These are phyloP conservation scores for Drosophila prolongata DNA, from an alignment of 2,888 invertebrate species.

Conservation along the genomic window DNA sequence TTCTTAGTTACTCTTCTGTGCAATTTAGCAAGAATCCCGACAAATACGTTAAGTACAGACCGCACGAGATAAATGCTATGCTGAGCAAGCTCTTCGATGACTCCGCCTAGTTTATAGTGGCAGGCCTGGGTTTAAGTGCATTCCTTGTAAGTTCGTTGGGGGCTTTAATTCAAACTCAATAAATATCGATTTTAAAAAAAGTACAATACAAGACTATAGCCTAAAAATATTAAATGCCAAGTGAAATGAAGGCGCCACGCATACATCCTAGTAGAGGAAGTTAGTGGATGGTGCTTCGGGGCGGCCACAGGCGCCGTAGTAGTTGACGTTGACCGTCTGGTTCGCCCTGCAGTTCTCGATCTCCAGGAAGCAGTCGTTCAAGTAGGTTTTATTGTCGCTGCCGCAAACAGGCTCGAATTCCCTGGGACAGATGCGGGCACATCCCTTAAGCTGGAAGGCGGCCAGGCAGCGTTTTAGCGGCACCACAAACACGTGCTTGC, in stretches of 20 bases:
- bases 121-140: constrained; percentile 19
- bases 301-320: constrained; percentile 93
- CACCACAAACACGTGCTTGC: constrained; percentile 95
- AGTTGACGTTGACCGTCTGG: constrained; percentile 89
- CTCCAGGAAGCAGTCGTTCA: constrained; percentile 95
- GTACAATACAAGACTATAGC: constrained; percentile 70
- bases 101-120: constrained; percentile 73
- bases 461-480: constrained; percentile 94
- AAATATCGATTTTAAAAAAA: constrained; percentile 72
- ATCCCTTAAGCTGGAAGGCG: constrained; percentile 94
- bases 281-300: constrained; percentile 94
- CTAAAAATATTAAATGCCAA: constrained; percentile 77
- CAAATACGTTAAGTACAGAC: constrained; percentile 96
- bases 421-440: constrained; percentile 93
- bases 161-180: constrained; percentile 78
- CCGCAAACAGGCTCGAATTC: constrained; percentile 97
- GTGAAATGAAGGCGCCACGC: constrained; percentile 46
- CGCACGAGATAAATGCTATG: constrained; percentile 92
- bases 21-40: constrained; percentile 96
- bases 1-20: constrained; percentile 87
- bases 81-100: constrained; percentile 97
- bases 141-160: constrained; percentile 58
- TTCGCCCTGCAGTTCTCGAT: constrained; percentile 95
- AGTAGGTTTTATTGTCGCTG: constrained; percentile 96
- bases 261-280: constrained; percentile 88